Conservation (phyloP, 2,797 vertebrate species). For the Onychomys leucogaster region DNA sequence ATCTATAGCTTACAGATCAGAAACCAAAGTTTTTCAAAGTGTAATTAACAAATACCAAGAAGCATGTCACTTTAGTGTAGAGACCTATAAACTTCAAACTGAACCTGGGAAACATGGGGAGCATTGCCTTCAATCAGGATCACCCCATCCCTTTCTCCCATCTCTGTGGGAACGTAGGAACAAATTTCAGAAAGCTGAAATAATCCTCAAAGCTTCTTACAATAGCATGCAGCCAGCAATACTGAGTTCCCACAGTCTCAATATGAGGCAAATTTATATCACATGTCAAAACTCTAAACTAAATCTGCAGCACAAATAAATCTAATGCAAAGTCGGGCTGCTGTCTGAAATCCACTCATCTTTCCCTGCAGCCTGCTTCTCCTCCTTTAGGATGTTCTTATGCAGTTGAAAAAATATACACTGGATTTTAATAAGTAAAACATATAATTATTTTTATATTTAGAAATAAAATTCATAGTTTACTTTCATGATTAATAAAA, state of each 20-base stretch:
- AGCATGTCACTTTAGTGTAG: conserved; percentile 57
- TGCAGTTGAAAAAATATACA: not conserved
- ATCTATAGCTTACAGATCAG: conserved; percentile 57
- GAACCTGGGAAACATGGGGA: conserved; percentile 23
- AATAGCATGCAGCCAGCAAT: conserved; percentile 49
- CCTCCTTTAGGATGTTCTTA: not conserved
- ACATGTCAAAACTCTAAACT: conserved; percentile 75
- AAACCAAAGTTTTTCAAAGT: not conserved
- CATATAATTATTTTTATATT: not conserved
- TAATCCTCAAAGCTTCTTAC: conserved; percentile 81
- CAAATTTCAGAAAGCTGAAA: conserved; percentile 70
- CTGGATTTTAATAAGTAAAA: not conserved
- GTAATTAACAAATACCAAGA: conserved; percentile 44
- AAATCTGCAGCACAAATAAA: conserved; percentile 74
- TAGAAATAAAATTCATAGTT: not conserved
- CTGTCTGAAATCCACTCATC: conserved; percentile 27
- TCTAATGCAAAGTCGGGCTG: conserved; percentile 46
- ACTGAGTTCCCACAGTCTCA: conserved; percentile 41
- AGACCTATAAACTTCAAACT: not conserved
- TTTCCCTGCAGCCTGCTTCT: not conserved
- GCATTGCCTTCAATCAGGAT: conserved; percentile 37
- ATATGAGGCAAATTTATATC: conserved; percentile 76
- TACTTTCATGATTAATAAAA: not conserved
- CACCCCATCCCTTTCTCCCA: conserved; percentile 62
- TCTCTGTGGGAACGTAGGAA: conserved; percentile 57